Conservation (phyloP, 1,140 invertebrate genomes). For the Phocides pigmalion region DNA sequence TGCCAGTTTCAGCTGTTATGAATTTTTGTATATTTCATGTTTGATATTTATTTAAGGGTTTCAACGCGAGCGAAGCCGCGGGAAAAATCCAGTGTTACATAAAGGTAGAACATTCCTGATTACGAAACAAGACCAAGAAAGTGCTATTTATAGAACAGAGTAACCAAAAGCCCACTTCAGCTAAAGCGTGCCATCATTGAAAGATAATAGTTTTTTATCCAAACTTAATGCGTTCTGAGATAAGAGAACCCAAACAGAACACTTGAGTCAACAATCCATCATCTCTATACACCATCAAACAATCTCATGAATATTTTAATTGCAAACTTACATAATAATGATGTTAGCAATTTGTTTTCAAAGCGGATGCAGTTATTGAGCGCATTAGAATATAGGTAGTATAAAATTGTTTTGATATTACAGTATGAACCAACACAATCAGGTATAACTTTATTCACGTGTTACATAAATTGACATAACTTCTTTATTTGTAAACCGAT, state of each 20-base stretch:
- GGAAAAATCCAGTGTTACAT: too few relatives aligned
- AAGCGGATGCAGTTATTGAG: slow-evolving; percentile 35
- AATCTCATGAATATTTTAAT: slow-evolving; percentile 68
- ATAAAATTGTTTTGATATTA: too few relatives aligned
- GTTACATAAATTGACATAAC: too few relatives aligned
- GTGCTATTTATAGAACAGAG: slow-evolving; percentile 4
- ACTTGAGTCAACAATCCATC: slow-evolving; percentile 64
- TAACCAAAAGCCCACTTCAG: slow-evolving; percentile 18
- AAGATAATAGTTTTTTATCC: slow-evolving; percentile 27
- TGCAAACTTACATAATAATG: slow-evolving; percentile 50
- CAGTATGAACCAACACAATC: too few relatives aligned
- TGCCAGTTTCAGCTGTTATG: too few relatives aligned
- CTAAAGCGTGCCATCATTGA: slow-evolving; percentile 14
- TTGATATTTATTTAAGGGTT: too few relatives aligned
- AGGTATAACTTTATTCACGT: too few relatives aligned
- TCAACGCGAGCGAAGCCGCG: too few relatives aligned
- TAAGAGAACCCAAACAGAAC: slow-evolving; percentile 50
- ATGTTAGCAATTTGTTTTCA: slow-evolving; percentile 45
- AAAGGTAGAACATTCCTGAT: too few relatives aligned
- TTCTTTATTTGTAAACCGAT: too few relatives aligned
- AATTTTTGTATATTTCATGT: too few relatives aligned
- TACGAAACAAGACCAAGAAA: not conserved
- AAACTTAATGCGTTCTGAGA: slow-evolving; percentile 45
- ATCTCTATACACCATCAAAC: slow-evolving; percentile 53
- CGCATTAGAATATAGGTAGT: slow-evolving; percentile 50